Evolutionary conservation across 2,797 vertebrate species (phyloP).

Genomic region (Macropodus opercularis): DNA sequence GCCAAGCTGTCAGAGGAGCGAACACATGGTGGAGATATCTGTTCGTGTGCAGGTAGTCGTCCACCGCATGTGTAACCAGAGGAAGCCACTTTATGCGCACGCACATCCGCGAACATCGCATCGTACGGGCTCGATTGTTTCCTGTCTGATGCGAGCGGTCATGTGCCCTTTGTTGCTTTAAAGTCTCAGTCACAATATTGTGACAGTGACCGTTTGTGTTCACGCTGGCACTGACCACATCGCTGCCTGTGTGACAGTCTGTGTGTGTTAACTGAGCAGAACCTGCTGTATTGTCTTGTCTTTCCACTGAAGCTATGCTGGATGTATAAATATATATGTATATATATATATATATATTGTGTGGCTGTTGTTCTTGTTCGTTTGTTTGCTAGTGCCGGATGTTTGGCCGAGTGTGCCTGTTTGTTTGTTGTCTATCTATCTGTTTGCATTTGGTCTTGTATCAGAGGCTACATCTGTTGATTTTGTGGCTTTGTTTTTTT

Average conservation of each 20-base stretch:
- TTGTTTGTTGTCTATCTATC: slow-evolving; percentile 27
- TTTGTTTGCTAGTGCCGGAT: slow-evolving; percentile 26
- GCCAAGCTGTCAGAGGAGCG: neutral
- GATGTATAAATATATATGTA: neutral
- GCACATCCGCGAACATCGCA: neutral
- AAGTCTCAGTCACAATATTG: slow-evolving; percentile 57
- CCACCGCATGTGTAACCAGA: neutral
- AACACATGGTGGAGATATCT: neutral
- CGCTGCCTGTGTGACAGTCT: slow-evolving; percentile 21
- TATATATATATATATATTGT: neutral
- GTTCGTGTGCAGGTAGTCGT: neutral
- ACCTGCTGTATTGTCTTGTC: slow-evolving; percentile 24
- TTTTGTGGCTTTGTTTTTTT: neutral
- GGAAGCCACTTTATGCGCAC: neutral
- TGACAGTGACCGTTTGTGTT: slow-evolving; percentile 59
- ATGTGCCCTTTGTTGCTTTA: slow-evolving; percentile 22
- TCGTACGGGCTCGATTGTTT: neutral
- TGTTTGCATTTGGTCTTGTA: slow-evolving; percentile 20
- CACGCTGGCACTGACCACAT: slow-evolving; percentile 43
- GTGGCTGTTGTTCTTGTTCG: neutral
- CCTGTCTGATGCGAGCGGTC: neutral
- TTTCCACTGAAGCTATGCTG: slow-evolving; percentile 1
- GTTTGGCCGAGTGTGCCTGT: neutral
- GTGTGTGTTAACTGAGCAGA: slow-evolving; percentile 19
- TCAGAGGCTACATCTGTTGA: slow-evolving; percentile 19